Evolutionary conservation across 1,140 invertebrate genomes (phyloP), one percentile per base, ranked within the genome.

Genomic region (Cotesia typhae): DNA sequence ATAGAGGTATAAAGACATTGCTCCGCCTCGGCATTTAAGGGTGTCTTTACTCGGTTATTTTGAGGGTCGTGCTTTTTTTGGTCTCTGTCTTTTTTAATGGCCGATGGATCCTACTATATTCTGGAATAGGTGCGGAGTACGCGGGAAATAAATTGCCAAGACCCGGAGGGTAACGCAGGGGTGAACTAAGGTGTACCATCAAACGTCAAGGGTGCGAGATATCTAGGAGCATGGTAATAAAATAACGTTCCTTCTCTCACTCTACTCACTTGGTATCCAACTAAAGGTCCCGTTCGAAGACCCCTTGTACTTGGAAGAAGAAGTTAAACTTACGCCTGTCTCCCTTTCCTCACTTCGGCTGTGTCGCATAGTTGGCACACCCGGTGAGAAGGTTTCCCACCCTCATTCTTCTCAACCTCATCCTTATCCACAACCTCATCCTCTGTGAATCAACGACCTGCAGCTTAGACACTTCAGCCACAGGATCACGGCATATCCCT

Each of bases 201-300:
- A 72, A 74, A 74, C 76, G 76, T 77, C 76, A 64, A 71, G 73
- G 77, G 80, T 75, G 80, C 79, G 78, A 71, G 61, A 73, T 71
- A 70, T 74, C 73, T 74, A 77, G 73, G 71, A 78, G 74, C 70
- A 67, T 55, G 72, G 75, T 81, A 82, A 83, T 84, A 83, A 83
- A 84, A 82, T 83, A 83, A 84, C 80, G 77, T 76, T 74, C 75
- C 67, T 75, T 60, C 41, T 47, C 41, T 47, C 41, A 10, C 6
- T 47, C 6, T 47, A 47, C 41, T 47, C 41, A 47, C 41, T 52
- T 73, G 75, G 67, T 75, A 76, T 76, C 61, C 57, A 72, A 67
- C 75, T 76, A 76, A 82, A 81, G 71, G 75, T 78, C 70, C 72
- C 75, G 74, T 76, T 75, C 75, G 65, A 59, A 51, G 57, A 65